Evolutionary conservation across 2,888 invertebrate species (phyloP).

Genomic region (Thymelicus sylvestris): DNA sequence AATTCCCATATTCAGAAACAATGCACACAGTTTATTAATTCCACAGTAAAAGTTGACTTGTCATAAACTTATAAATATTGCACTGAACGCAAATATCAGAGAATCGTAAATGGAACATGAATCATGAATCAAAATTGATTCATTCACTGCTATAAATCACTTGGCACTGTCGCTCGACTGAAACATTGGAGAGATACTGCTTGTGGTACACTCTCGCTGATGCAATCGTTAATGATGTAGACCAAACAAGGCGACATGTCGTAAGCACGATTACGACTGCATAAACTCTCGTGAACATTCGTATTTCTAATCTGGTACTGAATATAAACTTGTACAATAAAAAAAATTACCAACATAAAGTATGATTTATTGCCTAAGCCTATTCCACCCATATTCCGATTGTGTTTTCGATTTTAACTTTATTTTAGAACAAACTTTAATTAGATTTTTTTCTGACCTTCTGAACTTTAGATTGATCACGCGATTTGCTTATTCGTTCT

Average conservation of each 20-base stretch:
- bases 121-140: constrained; percentile 28
- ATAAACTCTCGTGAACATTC: not conserved
- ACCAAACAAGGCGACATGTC: not conserved
- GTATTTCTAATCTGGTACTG: too few relatives aligned
- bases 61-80: constrained; percentile 23
- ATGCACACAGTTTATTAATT: constrained; percentile 13
- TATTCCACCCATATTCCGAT: too few relatives aligned
- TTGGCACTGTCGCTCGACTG: constrained; percentile 16
- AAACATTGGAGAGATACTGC: not conserved
- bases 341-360: too few relatives aligned
- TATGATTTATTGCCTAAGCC: too few relatives aligned
- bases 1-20: too few relatives aligned
- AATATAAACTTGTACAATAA: too few relatives aligned
- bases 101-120: constrained; percentile 8
- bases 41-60: not conserved
- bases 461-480: too few relatives aligned
- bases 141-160: constrained; percentile 25
- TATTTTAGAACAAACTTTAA: too few relatives aligned
- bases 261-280: not conserved
- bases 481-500: too few relatives aligned
- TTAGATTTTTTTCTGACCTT: too few relatives aligned
- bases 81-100: constrained; percentile 21
- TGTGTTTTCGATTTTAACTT: too few relatives aligned
- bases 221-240: not conserved
- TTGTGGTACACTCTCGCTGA: constrained; percentile 1